Conservation (phyloP, 2,888 invertebrate species). For the Eilema depressum region DNA sequence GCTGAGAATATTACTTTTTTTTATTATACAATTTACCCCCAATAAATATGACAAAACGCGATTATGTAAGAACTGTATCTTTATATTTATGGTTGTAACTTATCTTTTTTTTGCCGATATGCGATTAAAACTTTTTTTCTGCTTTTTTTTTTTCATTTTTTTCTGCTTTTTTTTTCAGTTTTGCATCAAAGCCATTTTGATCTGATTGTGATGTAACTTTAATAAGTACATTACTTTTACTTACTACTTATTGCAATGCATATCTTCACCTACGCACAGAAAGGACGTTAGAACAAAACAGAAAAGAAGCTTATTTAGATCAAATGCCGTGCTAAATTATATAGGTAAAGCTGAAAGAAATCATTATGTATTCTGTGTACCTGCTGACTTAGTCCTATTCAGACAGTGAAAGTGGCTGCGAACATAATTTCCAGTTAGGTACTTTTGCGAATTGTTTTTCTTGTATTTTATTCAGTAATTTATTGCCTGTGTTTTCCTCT, state of each 20-base stretch:
- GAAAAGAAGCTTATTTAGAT: too few species aligned
- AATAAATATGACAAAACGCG: too few species aligned
- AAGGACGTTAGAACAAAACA: too few species aligned
- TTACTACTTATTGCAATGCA: too few species aligned
- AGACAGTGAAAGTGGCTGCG: conserved; percentile 1
- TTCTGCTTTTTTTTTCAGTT: background rate
- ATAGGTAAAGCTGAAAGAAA: background rate
- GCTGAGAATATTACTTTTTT: too few species aligned
- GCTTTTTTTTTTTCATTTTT: background rate
- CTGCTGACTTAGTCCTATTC: conserved; percentile 1
- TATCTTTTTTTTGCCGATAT: background rate
- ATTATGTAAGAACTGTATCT: too few species aligned
- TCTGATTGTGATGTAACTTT: background rate
- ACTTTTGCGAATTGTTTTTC: background rate
- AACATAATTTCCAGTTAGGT: background rate
- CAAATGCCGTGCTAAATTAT: background rate
- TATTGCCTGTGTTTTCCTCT: background rate
- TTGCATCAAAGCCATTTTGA: background rate
- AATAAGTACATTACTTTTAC: too few species aligned
- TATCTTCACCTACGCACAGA: too few species aligned
- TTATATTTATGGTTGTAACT: background rate
- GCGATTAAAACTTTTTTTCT: background rate
- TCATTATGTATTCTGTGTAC: background rate
- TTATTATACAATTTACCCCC: too few species aligned
- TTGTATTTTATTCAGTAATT: background rate